phyloP scores from a whole-genome alignment of 2,888 invertebrate genomes.

The Limnephilus marmoratus region DNA sequence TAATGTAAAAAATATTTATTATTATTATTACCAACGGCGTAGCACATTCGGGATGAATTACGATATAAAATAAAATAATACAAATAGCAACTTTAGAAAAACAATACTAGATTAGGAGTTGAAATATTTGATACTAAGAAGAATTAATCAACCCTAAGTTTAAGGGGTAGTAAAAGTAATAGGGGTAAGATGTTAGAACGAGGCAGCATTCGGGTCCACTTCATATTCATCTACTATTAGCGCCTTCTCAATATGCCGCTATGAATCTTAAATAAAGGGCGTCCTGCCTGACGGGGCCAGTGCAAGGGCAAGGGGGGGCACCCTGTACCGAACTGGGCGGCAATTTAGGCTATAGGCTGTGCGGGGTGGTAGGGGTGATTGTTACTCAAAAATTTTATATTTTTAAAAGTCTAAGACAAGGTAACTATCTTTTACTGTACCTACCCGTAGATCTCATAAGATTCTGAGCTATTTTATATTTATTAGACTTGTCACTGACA shows the following conservation, averaged over 20 bases:
- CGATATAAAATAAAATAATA: too few species aligned
- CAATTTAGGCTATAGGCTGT: neutral
- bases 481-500: too few species aligned
- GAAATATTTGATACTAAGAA: neutral
- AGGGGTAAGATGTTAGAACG: neutral
- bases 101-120: neutral
- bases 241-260: constrained; percentile 59
- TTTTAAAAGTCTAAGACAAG: neutral
- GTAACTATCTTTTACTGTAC: neutral
- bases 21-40: too few species aligned
- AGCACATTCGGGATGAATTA: too few species aligned
- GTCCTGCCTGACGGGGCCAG: neutral
- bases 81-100: too few species aligned
- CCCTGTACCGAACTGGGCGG: neutral
- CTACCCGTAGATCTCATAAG: neutral
- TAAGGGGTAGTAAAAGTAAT: neutral
- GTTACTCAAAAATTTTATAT: neutral
- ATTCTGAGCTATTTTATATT: too few species aligned
- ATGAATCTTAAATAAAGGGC: constrained; percentile 62
- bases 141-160: neutral
- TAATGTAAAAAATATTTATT: too few species aligned
- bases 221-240: constrained; percentile 63
- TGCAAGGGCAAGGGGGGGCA: neutral
- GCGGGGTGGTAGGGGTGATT: neutral
- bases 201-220: constrained; percentile 42